Evolutionary conservation across 2,113 vertebrate species (phyloP), one percentile per base, ranked within the genome.

Genomic region (Tragelaphus scriptus): DNA sequence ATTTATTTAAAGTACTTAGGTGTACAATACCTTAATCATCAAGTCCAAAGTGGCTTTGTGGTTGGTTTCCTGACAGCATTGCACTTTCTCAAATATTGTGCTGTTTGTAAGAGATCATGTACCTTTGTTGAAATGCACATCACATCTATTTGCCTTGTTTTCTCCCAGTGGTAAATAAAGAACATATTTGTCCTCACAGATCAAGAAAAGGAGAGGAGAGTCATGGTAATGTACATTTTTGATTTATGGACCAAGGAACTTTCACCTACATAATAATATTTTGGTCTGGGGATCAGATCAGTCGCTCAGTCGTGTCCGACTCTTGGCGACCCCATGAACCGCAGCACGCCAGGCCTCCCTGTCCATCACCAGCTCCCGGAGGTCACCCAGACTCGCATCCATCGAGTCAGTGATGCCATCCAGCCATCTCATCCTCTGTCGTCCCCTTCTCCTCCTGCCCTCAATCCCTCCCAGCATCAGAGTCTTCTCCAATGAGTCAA

Each of bases 1-100:
- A 97, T 65, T 97, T 89, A 68, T 68, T 92, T 97, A 51, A 84
- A 90, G 30, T 63, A 63, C 5, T 88, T 94, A 92, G 21, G 86
- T 82, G 40, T 13, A 25, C 40, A 77, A 77, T 44, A 65, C 32
- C 65, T 95, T 82, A 25, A 36, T 89, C 92, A 93, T 61, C 75
- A 94, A 63, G 49, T 17, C 55, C 63, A 53, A 88, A 86, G 75
- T 49, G 65, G 53, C 82, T 97, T 95, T 87, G 32, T 56, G 25
- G 26, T 49, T 77, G 51, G 26, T 65, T 80, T 95, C 21, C 32
- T 88, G 51, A 87, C 13, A 56, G 36, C 15, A 23, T 44, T 23
- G 40, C 19, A 85, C 17, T 63, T 90, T 91, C 81, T 58, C 47
- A 58, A 51, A 95, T 4, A 80, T 55, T 96, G 85, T 94, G 11